These are phyloP conservation scores for Falco columbarius DNA, from an alignment of 2,797 vertebrate genomes.

Conservation along the genomic window DNA sequence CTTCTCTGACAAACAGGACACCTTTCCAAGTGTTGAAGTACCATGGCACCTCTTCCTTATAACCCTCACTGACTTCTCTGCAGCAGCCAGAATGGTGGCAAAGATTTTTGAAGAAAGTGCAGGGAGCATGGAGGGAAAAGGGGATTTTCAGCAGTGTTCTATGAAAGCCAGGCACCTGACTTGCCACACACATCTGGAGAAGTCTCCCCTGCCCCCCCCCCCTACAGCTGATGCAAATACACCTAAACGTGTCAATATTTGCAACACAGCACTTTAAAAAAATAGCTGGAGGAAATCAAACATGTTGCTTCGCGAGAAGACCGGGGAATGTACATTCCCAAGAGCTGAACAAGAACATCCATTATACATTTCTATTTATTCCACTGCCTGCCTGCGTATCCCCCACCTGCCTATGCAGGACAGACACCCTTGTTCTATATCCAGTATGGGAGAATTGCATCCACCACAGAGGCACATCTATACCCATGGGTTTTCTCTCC, in stretches of 20 bases:
- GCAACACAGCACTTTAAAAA: neutral
- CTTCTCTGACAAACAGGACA: neutral
- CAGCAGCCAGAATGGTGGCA: neutral
- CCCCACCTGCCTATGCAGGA: neutral
- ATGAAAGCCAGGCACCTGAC: neutral
- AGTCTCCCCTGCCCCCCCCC: neutral
- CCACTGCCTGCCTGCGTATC: neutral
- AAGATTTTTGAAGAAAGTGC: neutral
- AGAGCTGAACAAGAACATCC: conserved; percentile 17
- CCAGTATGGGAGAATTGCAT: neutral
- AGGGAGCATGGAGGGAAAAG: neutral
- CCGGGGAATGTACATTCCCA: neutral
- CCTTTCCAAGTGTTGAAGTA: neutral
- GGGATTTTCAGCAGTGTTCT: neutral
- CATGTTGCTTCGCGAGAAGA: neutral
- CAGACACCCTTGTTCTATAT: neutral
- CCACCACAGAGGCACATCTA: neutral
- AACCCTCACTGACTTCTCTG: neutral
- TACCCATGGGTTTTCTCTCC: neutral
- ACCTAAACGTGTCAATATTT: conserved; percentile 11
- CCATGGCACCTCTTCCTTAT: neutral
- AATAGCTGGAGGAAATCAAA: conserved; percentile 39
- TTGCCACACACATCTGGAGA: neutral
- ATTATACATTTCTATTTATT: conserved; percentile 50
- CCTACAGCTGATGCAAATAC: conserved; percentile 6